Evolutionary conservation across 2,113 vertebrate species (phyloP).

Genomic region (Saguinus imperator): DNA sequence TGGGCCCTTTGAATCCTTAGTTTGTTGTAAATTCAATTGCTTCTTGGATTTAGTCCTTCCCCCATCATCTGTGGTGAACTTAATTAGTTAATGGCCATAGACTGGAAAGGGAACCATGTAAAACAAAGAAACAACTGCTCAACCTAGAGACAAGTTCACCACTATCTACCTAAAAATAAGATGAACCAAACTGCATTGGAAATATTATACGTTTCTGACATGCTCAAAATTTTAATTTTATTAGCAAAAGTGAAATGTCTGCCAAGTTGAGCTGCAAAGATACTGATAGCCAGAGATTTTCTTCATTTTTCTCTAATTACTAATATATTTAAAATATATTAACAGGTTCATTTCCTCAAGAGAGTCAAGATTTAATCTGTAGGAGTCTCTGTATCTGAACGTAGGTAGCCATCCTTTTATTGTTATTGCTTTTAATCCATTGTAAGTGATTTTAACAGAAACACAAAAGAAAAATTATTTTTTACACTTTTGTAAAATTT

Average conservation of each 20-base stretch:
- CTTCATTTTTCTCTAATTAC: neutral
- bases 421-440: neutral
- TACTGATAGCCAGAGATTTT: constrained; percentile 39
- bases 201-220: neutral
- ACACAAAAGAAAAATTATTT: neutral
- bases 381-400: neutral
- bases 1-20: too few relatives aligned
- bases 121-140: neutral
- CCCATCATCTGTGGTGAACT: neutral
- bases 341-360: constrained; percentile 64
- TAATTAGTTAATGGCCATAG: neutral
- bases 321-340: constrained; percentile 57
- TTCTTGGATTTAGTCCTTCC: neutral
- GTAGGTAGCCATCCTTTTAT: neutral
- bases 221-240: constrained; percentile 9
- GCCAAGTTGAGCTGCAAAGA: constrained; percentile 45
- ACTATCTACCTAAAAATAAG: rapidly evolving
- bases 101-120: neutral
- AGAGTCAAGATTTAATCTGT: neutral
- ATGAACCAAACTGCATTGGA: constrained; percentile 1
- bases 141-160: neutral
- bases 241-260: constrained; percentile 59
- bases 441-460: neutral
- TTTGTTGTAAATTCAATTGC: too few relatives aligned
- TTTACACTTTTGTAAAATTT: neutral